Base-by-base conservation (phyloP, 2,113 vertebrate genomes). In the Polypterus bichir region DNA sequence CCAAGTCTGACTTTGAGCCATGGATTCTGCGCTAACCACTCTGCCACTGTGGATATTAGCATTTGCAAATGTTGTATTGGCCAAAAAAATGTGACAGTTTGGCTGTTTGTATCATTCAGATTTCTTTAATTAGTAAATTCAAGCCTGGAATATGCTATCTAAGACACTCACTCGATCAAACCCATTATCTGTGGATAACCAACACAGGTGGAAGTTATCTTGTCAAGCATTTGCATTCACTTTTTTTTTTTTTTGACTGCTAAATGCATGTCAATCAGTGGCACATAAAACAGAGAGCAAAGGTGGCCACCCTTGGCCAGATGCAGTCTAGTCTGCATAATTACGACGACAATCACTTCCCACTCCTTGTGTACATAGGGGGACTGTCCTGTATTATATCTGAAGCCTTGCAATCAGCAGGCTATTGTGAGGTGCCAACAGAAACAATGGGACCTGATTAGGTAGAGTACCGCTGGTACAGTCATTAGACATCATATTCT, bases 391-490 rank as follows among this genome's bases (percentile, higher is more conserved):
- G 63, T 59, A 62, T 59, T 63, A 44, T 71, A 27, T 69, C 68
- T 69, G 68, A 71, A 79, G 74, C 69, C 70, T 66, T 65, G 73
- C 72, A 77, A 80, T 77, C 71, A 78, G 63, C 60, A 59, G 44
- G 58, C 59, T 65, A 72, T 73, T 76, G 71, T 73, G 65, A 55
- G 61, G 44, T 54, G 55, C 69, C 57, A 64, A 66, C 65, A 71
- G 69, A 78, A 73, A 77, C 77, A 78, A 80, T 74, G 70, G 68
- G 64, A 64, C 59, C 60, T 80, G 76, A 81, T 78, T 78, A 71
- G 68, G 62, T 57, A 45, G n/a, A 57, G 56, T 44, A 57, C 27
- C 46, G 56, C 46, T 57, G 5, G 4, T 7, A 44, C 46, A 27
- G 44, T 11, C n/a, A 57, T 57, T 6, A 11, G 27, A 57, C 54